These are phyloP conservation scores for Argyresthia goedartella DNA, from an alignment of 2,888 invertebrate species.

Conservation along the genomic window DNA sequence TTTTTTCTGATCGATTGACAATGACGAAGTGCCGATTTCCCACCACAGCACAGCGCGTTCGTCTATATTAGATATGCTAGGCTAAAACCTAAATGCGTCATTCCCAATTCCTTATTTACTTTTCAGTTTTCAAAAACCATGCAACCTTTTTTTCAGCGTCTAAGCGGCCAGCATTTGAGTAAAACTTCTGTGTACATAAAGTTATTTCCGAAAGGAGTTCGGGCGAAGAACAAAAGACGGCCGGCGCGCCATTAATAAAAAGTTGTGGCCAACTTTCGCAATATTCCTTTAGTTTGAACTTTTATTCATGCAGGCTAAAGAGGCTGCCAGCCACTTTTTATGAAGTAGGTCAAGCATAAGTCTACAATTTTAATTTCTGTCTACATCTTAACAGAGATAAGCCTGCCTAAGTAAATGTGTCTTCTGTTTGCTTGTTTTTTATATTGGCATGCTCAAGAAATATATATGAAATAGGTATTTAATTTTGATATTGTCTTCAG, in stretches of 20 bases:
- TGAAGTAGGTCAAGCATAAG: background rate
- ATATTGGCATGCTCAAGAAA: no score
- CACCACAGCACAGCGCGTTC: no score
- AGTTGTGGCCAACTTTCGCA: conserved; percentile 50
- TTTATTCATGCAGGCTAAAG: conserved; percentile 27
- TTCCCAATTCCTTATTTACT: background rate
- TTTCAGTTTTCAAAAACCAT: background rate
- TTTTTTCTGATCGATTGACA: no score
- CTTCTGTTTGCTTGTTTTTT: no score
- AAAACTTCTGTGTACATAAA: conserved; percentile 28
- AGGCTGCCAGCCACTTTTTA: conserved; percentile 3
- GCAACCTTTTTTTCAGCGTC: background rate
- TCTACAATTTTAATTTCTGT: background rate
- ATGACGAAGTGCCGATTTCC: no score
- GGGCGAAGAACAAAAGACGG: conserved; percentile 40
- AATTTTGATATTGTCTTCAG: no score
- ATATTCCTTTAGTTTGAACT: conserved; percentile 46
- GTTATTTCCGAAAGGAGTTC: conserved; percentile 22
- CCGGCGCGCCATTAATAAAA: conserved; percentile 44
- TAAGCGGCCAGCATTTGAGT: background rate
- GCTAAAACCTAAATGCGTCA: no score
- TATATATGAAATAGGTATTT: no score
- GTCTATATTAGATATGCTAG: no score
- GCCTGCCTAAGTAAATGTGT: no score
- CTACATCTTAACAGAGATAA: background rate